These are phyloP conservation scores for Lutraria rhynchaena DNA, from an alignment of 1,140 invertebrate genomes.

Conservation along the genomic window DNA sequence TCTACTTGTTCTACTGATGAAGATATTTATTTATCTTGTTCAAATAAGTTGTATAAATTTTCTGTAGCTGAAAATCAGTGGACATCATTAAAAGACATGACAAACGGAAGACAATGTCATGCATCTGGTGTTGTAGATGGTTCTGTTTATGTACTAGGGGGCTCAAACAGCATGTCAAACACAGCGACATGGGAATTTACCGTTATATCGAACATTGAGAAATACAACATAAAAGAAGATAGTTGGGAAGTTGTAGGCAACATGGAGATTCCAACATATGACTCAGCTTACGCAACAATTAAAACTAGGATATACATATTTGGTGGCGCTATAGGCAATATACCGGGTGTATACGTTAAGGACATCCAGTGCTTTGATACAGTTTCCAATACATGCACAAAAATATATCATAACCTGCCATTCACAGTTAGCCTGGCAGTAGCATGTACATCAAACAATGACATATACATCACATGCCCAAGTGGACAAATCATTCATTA, in stretches of 20 bases:
- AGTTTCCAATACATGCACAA: slow-evolving; percentile 27
- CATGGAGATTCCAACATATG: slow-evolving; percentile 45
- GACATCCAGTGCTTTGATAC: slow-evolving; percentile 58
- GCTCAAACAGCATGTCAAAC: slow-evolving; percentile 13
- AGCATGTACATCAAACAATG: slow-evolving; percentile 26
- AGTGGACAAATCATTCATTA: slow-evolving; percentile 51
- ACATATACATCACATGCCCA: slow-evolving; percentile 48
- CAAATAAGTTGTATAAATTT: slow-evolving; percentile 23
- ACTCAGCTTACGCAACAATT: slow-evolving; percentile 46
- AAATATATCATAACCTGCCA: slow-evolving; percentile 35
- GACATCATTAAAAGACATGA: slow-evolving; percentile 30
- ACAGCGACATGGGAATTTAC: not conserved
- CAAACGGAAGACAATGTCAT: slow-evolving; percentile 20
- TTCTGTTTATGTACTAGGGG: slow-evolving; percentile 51
- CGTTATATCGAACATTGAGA: slow-evolving; percentile 37
- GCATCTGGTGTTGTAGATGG: slow-evolving; percentile 27
- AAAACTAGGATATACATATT: slow-evolving; percentile 44
- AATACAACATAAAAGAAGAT: slow-evolving; percentile 17
- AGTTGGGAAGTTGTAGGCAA: slow-evolving; percentile 13
- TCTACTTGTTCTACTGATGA: slow-evolving; percentile 26
- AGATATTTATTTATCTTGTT: slow-evolving; percentile 34
- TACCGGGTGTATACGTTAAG: slow-evolving; percentile 38
- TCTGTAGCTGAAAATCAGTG: slow-evolving; percentile 28
- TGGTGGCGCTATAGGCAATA: slow-evolving; percentile 37
- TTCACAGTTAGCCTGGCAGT: slow-evolving; percentile 40